Percentiles rank a stretch among this genome's conserved stretches.
phyloP scores from a whole-genome alignment of 2,797 vertebrate genomes.

The Borostomias antarcticus region DNA sequence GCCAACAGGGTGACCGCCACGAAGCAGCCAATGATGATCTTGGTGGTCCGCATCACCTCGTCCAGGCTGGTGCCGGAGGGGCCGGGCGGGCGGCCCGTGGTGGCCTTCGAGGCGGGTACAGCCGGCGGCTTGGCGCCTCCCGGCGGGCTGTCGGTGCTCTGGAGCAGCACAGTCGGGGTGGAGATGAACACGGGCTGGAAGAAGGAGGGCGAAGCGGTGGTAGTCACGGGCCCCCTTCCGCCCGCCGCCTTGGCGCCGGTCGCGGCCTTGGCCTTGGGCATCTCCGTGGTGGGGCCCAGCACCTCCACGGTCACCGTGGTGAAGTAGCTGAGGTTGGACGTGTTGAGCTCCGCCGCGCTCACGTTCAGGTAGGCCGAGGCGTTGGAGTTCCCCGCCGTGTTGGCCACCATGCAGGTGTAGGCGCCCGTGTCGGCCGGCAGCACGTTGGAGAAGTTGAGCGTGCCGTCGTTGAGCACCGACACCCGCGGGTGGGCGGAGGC shows the following conservation, averaged over 20 bases:
- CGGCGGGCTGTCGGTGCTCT: conserved; percentile 79
- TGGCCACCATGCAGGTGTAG: conserved; percentile 98
- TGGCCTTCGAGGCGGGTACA: conserved; percentile 77
- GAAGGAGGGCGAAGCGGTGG: conserved; percentile 88
- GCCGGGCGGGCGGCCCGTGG: conserved; percentile 80
- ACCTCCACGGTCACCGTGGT: conserved; percentile 96
- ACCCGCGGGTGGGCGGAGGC: conserved; percentile 89
- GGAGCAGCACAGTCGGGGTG: conserved; percentile 92
- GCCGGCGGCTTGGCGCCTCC: conserved; percentile 70
- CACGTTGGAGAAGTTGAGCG: conserved; percentile 94
- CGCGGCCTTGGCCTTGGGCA: conserved; percentile 88
- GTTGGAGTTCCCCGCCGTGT: conserved; percentile 94
- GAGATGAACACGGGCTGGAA: conserved; percentile 97
- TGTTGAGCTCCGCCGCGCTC: conserved; percentile 95
- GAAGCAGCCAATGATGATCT: conserved; percentile 98
- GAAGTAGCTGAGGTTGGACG: conserved; percentile 97
- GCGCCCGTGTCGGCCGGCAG: conserved; percentile 89
- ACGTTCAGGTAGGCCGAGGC: conserved; percentile 98
- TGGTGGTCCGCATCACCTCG: conserved; percentile 98
- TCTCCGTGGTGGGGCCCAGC: conserved; percentile 87
- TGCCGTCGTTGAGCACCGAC: conserved; percentile 91
- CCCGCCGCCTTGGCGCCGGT: conserved; percentile 60
- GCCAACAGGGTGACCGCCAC: conserved; percentile 95
- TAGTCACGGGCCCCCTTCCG: conserved; percentile 53
- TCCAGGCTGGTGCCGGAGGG: conserved; percentile 87